These are phyloP conservation scores for Drosophila differens DNA, from an alignment of 2,888 invertebrate species.

Conservation along the genomic window DNA sequence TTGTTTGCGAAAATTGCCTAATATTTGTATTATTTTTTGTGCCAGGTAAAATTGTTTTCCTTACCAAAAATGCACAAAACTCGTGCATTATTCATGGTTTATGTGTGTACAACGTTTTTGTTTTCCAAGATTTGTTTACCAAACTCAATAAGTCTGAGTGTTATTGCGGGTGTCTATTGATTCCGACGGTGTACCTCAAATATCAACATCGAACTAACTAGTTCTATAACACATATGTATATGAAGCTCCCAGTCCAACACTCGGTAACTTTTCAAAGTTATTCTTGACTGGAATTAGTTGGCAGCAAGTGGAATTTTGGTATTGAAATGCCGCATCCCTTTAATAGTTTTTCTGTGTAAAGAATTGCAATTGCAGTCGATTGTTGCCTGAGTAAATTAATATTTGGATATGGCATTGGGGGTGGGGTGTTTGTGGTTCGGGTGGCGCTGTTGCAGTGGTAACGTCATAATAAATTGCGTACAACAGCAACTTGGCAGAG, in stretches of 20 bases:
- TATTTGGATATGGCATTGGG: neutral
- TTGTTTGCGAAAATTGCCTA: neutral
- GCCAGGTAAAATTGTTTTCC: neutral
- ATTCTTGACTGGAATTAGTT: neutral
- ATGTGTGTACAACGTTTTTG: neutral
- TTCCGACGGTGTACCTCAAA: neutral
- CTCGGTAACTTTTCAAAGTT: neutral
- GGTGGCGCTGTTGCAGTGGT: neutral
- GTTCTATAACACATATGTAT: neutral
- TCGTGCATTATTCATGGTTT: neutral
- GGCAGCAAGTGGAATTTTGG: neutral
- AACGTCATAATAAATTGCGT: constrained; percentile 9
- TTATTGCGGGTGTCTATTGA: neutral
- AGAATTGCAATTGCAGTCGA: neutral
- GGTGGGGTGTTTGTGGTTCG: neutral
- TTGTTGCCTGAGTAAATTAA: neutral
- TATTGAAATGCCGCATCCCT: neutral
- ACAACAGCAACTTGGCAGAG: neutral
- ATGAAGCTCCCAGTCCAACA: neutral
- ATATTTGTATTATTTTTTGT: neutral
- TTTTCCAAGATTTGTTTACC: neutral
- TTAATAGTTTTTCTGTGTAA: neutral
- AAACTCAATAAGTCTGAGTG: neutral
- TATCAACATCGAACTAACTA: neutral
- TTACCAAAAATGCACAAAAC: constrained; percentile 1